A percentile compares a stretch with the other conserved stretches of the same genome.
Conservation (phyloP, 92 coral and sea anemone species). For the Heliopora coerulea region DNA sequence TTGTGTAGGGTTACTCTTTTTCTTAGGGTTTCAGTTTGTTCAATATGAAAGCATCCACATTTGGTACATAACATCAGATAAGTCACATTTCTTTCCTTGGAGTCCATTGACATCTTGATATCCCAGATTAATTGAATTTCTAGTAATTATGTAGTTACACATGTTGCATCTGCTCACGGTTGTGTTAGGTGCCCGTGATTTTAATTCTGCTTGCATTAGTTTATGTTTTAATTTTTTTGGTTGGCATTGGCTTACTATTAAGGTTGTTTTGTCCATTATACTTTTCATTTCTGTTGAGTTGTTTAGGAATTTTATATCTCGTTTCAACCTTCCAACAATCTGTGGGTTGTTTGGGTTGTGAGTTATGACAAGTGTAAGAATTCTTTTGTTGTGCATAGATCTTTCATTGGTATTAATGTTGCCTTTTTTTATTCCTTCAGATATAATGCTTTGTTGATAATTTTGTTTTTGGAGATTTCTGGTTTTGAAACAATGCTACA, state of each 20-base stretch:
- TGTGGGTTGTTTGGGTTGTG: constrained; percentile 27
- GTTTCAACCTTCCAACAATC: neutral
- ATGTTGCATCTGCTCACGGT: neutral
- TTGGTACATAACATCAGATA: neutral
- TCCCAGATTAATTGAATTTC: neutral
- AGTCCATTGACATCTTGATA: neutral
- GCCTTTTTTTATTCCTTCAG: constrained; percentile 11
- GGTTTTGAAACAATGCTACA: constrained; percentile 15
- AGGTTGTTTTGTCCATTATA: neutral
- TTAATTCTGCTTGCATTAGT: constrained; percentile 11
- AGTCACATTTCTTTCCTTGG: constrained; percentile 3
- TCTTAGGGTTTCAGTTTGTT: neutral
- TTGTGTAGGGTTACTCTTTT: neutral
- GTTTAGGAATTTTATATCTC: neutral
- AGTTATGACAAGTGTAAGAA: constrained; percentile 2
- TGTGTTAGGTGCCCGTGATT: neutral
- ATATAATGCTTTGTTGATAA: constrained; percentile 8
- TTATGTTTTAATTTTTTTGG: constrained; percentile 15
- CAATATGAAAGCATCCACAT: neutral
- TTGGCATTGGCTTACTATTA: constrained; percentile 20
- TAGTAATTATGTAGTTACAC: constrained; percentile 7
- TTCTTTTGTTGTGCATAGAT: constrained; percentile 5
- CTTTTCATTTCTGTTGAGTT: constrained; percentile 1
- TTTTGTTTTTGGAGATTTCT: too few species aligned
- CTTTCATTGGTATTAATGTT: neutral